These are phyloP conservation scores for Enteromius trimaculatus DNA, from an alignment of 2,797 vertebrate genomes.

Conservation along the genomic window DNA sequence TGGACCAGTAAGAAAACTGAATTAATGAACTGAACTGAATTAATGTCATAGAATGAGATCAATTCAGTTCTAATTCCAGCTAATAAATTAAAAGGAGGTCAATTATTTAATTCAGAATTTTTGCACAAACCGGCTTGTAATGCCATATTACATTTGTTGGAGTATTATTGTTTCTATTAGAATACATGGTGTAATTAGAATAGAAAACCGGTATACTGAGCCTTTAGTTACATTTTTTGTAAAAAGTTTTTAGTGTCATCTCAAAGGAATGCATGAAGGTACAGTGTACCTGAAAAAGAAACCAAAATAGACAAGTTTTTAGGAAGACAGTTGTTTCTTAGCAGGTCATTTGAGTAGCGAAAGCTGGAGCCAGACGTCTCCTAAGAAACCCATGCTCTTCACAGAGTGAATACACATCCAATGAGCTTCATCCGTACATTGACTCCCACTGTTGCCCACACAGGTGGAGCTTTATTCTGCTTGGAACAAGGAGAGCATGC, in stretches of 20 bases:
- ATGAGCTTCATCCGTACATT: constrained; percentile 21
- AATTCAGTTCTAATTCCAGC: not conserved
- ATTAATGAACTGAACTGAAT: not conserved
- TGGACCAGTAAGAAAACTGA: not conserved
- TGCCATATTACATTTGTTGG: not conserved
- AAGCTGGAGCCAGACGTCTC: constrained; percentile 15
- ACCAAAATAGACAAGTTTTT: not conserved
- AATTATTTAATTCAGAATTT: not conserved
- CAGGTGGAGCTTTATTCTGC: constrained; percentile 35
- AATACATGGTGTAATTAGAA: not conserved
- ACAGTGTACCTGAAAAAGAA: constrained; percentile 1
- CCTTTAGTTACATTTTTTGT: not conserved
- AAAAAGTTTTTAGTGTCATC: not conserved
- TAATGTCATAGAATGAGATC: no score
- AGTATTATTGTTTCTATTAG: not conserved
- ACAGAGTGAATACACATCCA: not conserved
- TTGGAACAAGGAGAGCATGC: constrained; percentile 1
- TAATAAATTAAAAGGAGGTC: not conserved
- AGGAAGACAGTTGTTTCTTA: constrained; percentile 20
- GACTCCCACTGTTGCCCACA: constrained; percentile 30
- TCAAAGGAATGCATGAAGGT: not conserved
- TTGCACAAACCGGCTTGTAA: not conserved
- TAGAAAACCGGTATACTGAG: not conserved
- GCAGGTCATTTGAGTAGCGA: constrained; percentile 1
- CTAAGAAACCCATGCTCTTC: not conserved